Evolutionary conservation across 2,888 invertebrate species (phyloP), one percentile per base, ranked within the genome.

Genomic region (Taenaris catops): DNA sequence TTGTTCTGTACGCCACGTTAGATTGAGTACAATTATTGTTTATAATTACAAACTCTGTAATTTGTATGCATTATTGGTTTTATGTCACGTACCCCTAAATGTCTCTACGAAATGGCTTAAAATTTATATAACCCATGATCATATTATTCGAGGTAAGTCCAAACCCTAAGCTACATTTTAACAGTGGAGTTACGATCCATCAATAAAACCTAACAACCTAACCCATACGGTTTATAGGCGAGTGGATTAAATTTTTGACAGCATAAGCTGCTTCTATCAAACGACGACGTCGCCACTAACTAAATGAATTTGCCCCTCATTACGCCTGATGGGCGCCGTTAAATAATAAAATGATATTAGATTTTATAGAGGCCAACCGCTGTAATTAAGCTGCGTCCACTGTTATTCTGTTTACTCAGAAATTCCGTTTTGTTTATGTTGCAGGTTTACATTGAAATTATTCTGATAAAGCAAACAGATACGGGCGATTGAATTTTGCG

Each of bases 231-330:
- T 25, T 36, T 31, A 31, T 26, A 34, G 16, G 26, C 14, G 29
- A 40, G 25, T 34, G 36, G 36, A 43, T 43, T 34, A 40, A 32
- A 37, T 39, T 40, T 43, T 43, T 43, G 43, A 36, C 40, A 27
- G 16, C 34, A 27, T 18, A 37, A 37, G 29, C 40, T 37, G 34
- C 19, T 44, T 42, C 46, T 48, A 51, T 48, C 41, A 49, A 50
- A 44, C 31, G 33, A 28, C 42, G 44, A 31, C 46, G 47, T 40
- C 38, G 39, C 25, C 34, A 36, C 38, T 44, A 48, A 41, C 50
- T 47, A 55, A 69, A 63, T 55, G 45, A 61, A 61, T 51, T 64
- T 63, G 67, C 55, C 63, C 63, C 61, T 65, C 66, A 68, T 72
- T 69, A 69, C 53, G 25, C 53, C 59, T 55, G 39, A 51, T 63